Evolutionary conservation across 2,888 invertebrate species (phyloP), one percentile per base, ranked within the genome.

Genomic region (Tuta absoluta): DNA sequence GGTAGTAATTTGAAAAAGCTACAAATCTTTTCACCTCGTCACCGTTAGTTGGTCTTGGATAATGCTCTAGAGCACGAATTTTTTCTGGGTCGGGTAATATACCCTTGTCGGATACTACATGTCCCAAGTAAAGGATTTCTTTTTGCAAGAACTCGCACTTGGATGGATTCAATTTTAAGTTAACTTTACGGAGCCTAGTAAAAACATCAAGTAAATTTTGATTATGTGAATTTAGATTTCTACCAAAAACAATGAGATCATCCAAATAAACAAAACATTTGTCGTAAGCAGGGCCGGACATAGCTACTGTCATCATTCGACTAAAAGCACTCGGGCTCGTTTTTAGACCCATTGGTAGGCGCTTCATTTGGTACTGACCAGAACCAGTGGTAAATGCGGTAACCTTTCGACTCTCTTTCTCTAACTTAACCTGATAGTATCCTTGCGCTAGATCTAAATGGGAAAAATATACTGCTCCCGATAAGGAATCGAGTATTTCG

Each of bases 321-420:
- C 58, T 59, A 33, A 71, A 71, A 0, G 67, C 65, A 63, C 62
- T 67, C 11, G 65, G 63, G 33, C 65, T 65, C 12, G 57, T 70
- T 57, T 68, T 67, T 8, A 67, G 38, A 19, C 70, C 70, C 66
- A 68, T 66, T 5, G 71, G 71, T 11, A 67, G 11, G 11, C 71
- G 45, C 19, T 61, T 67, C 69, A 69, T 66, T 49, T 68, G 69
- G 63, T 68, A 69, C 49, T 69, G 66, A 8, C 51, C 56, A 2
- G 63, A 56, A n/a, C 5, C 10, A n/a, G 45, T 45, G 1, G 45
- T n/a, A 19, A 66, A 67, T 1, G 67, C 67, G 4, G 67, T 68
- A 37, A 63, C 65, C 23, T 62, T 58, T 65, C 67, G 57, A 24
- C 63, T 48, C 12, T 65, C 63, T 3, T 33, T 38, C 1, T 59